A percentile compares a stretch with the other conserved stretches of the same genome.
Conservation (phyloP, 2,888 invertebrate species). For the Clusia tigrina region DNA sequence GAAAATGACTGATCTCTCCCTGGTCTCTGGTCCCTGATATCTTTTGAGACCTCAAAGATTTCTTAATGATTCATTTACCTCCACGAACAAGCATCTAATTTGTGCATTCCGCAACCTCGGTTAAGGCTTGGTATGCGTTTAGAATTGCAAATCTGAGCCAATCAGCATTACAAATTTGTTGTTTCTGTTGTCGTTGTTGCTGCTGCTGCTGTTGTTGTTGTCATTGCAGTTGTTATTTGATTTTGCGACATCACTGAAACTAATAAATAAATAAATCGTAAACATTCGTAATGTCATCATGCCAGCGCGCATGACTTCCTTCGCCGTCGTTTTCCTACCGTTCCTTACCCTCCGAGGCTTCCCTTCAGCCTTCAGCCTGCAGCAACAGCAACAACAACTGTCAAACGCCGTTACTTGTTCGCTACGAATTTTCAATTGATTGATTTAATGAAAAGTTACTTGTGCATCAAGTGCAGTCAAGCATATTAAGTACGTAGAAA, state of each 20-base stretch:
- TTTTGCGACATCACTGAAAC: constrained; percentile 1
- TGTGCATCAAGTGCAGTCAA: constrained; percentile 5
- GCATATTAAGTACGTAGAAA: constrained; percentile 14
- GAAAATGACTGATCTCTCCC: too few species aligned
- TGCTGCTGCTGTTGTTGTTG: neutral
- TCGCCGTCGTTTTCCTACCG: too few species aligned
- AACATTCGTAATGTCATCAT: neutral
- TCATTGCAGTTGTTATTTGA: neutral
- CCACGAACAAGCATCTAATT: too few species aligned
- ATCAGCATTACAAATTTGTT: constrained; percentile 10
- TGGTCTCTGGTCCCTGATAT: too few species aligned
- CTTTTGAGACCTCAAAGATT: too few species aligned
- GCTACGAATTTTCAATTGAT: constrained; percentile 35
- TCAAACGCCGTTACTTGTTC: constrained; percentile 48
- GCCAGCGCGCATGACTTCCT: neutral
- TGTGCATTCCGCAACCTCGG: too few species aligned
- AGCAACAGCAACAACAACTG: constrained; percentile 29
- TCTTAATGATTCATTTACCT: too few species aligned
- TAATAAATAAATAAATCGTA: constrained; percentile 1
- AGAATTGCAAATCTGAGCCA: neutral
- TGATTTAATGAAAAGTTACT: constrained; percentile 52
- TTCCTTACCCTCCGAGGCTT: too few species aligned
- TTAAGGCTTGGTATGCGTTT: neutral
- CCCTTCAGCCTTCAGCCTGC: neutral
- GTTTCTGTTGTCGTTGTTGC: neutral